Conservation (phyloP, 2,888 invertebrate species). For the Osedax fenrisi region DNA sequence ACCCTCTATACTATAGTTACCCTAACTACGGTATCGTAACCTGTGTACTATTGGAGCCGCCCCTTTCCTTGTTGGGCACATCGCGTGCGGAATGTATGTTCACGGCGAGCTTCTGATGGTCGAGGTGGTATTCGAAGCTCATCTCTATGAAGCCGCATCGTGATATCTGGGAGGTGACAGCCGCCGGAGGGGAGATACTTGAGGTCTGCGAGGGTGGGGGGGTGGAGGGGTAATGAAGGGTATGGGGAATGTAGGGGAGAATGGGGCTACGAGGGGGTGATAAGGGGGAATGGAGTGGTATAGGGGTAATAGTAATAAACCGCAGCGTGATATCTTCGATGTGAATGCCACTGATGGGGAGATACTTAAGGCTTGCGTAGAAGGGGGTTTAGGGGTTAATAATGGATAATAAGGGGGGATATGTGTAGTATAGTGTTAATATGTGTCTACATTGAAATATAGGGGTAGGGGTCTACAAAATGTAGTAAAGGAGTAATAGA, state of each 20-base stretch:
- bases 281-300: neutral
- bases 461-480: no score
- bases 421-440: no score
- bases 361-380: no score
- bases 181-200: neutral
- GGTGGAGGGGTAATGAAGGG: neutral
- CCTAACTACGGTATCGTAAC: no score
- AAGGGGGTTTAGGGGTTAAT: no score
- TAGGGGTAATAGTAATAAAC: no score
- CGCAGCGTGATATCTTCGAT: no score
- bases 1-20: no score
- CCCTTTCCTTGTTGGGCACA: conserved; percentile 57
- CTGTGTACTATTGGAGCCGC: conserved; percentile 41
- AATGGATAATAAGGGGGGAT: no score
- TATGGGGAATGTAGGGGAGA: neutral
- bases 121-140: neutral
- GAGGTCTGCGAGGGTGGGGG: neutral
- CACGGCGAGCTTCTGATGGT: conserved; percentile 50
- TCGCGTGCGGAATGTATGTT: conserved; percentile 76
- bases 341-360: no score
- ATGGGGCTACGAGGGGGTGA: neutral
- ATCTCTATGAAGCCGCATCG: neutral
- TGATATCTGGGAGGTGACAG: neutral
- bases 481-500: no score
- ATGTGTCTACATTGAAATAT: no score